These are phyloP conservation scores for Ursus arctos DNA, from an alignment of 2,113 vertebrate genomes.

Conservation along the genomic window DNA sequence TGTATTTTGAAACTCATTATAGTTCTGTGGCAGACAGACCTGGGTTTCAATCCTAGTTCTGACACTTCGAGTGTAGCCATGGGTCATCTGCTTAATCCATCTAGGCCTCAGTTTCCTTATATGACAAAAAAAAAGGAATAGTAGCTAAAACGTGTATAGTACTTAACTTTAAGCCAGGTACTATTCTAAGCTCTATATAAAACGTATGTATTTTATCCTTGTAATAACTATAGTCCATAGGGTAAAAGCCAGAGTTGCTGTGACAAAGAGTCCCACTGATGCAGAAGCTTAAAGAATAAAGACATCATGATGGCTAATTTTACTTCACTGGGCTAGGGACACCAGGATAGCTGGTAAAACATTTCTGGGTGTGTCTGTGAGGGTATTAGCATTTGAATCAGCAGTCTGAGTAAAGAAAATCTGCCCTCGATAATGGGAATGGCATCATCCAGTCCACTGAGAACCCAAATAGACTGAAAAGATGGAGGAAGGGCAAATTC, in stretches of 20 bases:
- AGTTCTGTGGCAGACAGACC: not conserved
- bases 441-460: not conserved
- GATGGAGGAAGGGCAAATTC: not conserved
- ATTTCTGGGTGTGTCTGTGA: not conserved
- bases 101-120: not conserved
- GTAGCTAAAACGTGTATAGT: not conserved
- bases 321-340: not conserved
- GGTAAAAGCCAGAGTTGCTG: not conserved
- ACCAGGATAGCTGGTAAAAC: not conserved
- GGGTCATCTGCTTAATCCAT: not conserved
- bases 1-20: conserved; percentile 25
- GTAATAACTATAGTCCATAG: not conserved
- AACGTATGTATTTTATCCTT: not conserved
- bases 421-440: not conserved
- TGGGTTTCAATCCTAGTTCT: not conserved
- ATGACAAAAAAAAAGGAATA: not conserved
- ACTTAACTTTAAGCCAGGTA: not conserved
- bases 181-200: not conserved
- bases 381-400: not conserved
- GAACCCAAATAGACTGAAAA: not conserved
- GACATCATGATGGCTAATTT: not conserved
- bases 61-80: not conserved
- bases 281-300: not conserved
- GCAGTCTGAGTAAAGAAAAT: not conserved
- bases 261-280: not conserved